These are phyloP conservation scores for Rhinophrynus dorsalis DNA, from an alignment of 2,797 vertebrate genomes.

Conservation along the genomic window DNA sequence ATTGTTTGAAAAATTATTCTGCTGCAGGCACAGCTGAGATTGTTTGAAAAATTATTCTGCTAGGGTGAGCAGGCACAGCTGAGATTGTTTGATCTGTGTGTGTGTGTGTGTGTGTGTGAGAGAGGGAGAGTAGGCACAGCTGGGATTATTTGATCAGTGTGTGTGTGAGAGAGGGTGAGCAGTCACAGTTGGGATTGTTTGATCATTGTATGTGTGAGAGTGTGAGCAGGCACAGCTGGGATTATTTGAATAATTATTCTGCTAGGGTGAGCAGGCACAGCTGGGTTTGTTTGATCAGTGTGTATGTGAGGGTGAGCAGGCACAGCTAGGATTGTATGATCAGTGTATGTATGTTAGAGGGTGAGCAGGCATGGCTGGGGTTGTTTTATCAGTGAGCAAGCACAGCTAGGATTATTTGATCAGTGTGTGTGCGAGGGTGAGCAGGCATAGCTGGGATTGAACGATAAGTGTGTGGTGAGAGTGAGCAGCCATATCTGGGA, in stretches of 20 bases:
- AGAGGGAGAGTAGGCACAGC: background rate
- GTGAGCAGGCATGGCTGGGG: background rate
- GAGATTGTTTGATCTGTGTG: no score
- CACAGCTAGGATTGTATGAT: background rate
- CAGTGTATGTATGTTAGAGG: background rate
- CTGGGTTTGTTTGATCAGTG: background rate
- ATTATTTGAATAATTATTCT: background rate
- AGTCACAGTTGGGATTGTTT: constrained; percentile 11
- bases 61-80: background rate
- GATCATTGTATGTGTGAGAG: background rate
- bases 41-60: no score
- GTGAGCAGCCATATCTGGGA: background rate
- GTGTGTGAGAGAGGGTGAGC: background rate
- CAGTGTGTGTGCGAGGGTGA: background rate
- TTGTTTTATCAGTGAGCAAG: background rate
- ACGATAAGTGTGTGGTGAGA: constrained; percentile 10
- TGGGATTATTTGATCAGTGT: background rate
- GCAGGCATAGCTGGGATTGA: background rate
- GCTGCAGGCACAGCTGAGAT: background rate
- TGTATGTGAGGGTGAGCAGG: background rate
- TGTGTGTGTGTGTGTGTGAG: no score
- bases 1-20: no score
- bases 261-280: background rate
- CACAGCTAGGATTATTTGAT: constrained; percentile 5
- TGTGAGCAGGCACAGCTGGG: background rate